These are phyloP conservation scores for Pantherophis guttatus DNA, from an alignment of 2,113 vertebrate species.

Conservation along the genomic window DNA sequence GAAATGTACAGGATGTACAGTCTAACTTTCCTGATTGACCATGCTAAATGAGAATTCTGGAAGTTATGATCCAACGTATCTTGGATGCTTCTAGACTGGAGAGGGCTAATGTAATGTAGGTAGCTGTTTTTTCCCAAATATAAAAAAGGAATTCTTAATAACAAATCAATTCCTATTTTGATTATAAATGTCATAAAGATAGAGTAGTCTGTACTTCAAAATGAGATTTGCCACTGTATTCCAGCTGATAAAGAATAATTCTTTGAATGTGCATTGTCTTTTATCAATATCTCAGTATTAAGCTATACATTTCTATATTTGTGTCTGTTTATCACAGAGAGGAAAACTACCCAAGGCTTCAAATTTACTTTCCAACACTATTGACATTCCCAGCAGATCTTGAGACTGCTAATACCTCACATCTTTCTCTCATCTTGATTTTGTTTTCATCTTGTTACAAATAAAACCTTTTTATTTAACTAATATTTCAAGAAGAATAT, in stretches of 20 bases:
- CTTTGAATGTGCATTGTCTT: neutral
- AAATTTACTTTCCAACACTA: neutral
- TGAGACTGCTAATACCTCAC: too few relatives aligned
- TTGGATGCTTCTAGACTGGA: neutral
- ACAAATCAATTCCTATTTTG: neutral
- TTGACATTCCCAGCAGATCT: neutral
- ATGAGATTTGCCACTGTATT: neutral
- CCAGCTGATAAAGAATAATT: neutral
- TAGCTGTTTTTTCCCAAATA: neutral
- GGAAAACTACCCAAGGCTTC: neutral
- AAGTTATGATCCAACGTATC: neutral
- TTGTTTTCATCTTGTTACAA: neutral
- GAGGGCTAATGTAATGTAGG: neutral
- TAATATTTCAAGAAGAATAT: neutral
- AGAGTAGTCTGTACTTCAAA: neutral
- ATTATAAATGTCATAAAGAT: neutral
- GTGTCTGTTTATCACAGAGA: neutral
- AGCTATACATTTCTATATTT: neutral
- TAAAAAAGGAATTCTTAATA: neutral
- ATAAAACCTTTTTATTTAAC: neutral
- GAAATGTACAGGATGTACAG: neutral
- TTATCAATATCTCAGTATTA: neutral
- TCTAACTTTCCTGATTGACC: neutral
- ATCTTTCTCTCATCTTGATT: neutral
- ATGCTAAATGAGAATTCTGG: neutral